Evolutionary conservation across 1,140 invertebrate genomes (phyloP), one percentile per base, ranked within the genome.

Genomic region (Procambarus clarkii): DNA sequence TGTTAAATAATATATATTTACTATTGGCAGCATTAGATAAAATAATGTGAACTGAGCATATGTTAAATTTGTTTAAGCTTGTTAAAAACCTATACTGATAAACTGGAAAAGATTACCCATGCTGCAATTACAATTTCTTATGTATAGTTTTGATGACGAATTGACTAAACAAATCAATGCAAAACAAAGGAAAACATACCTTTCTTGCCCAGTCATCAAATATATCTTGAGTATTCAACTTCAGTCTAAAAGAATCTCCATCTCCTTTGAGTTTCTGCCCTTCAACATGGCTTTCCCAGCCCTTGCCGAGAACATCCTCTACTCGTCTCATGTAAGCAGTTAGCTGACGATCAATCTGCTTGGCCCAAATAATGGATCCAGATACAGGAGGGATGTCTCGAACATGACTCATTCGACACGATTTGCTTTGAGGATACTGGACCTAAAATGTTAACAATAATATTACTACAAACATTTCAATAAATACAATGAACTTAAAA

Each of bases 221-320:
- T 77, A 99, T 98, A 94, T 98, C 98, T 94, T 98, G 97, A 7
- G 99, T 99, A 93, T 99, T 98, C 3, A 99, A 95, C 95, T 99
- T 99, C 64, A 97, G 95, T 48, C 98, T 96, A 94, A 99, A 99
- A 94, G 98, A 99, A 93, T 99, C 99, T 15, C 98, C 98, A 94
- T 99, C 98, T 11, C 97, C 97, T 95, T 99, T 99, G 74, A 99
- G 95, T 94, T 99, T 99, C 94, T 99, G 98, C 80, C 99, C 99
- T 95, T 99, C 99, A 48, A 99, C 98, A 94, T 99, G 98, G 94
- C 98, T 99, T 94, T 99, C 98, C 99, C 99, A 99, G 58, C 98
- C 98, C 95, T 99, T 99, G 18, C 98, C 89, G 3, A 93, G 81
- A 50, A 93, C 93, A 85, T 93, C 93, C 85, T 92, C 93, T 24